These are phyloP conservation scores for Phoxinus dragarum DNA, from an alignment of 2,797 vertebrate genomes.

Conservation along the genomic window DNA sequence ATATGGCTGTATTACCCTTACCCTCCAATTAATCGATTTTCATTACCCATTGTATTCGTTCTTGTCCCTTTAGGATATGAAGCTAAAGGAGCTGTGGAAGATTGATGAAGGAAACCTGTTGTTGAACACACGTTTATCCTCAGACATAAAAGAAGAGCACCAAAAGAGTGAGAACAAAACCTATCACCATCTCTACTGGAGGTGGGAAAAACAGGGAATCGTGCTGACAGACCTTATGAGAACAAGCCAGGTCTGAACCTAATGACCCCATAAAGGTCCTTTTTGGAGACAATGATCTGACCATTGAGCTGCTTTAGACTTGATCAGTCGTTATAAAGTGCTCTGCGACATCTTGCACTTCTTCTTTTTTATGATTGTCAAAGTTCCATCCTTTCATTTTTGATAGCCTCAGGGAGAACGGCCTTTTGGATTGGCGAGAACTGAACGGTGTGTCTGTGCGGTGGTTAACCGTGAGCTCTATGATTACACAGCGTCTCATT, in stretches of 20 bases:
- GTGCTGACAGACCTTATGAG: slow-evolving; percentile 46
- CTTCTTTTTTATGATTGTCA: slow-evolving; percentile 6
- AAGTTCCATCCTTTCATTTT: slow-evolving; percentile 28
- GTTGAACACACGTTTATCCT: slow-evolving; percentile 49
- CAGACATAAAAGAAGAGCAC: slow-evolving; percentile 33
- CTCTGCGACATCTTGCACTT: slow-evolving; percentile 10
- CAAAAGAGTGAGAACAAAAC: slow-evolving; percentile 36
- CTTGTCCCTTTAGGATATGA: slow-evolving; percentile 34
- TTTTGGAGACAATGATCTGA: slow-evolving; percentile 48
- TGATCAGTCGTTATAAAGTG: slow-evolving; percentile 33
- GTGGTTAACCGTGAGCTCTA: slow-evolving; percentile 35
- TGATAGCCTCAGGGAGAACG: slow-evolving; percentile 9
- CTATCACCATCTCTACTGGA: slow-evolving; percentile 53
- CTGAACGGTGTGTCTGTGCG: background rate
- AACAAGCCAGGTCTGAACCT: slow-evolving; percentile 51
- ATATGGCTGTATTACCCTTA: background rate
- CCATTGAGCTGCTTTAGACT: slow-evolving; percentile 51
- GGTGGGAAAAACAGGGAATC: slow-evolving; percentile 60
- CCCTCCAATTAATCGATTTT: background rate
- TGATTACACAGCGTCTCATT: slow-evolving; percentile 39
- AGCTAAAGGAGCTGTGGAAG: slow-evolving; percentile 58
- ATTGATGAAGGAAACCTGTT: slow-evolving; percentile 66
- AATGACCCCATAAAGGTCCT: slow-evolving; percentile 54
- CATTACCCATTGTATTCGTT: background rate
- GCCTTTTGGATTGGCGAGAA: slow-evolving; percentile 7